phyloP scores from a whole-genome alignment of 2,113 vertebrate species.

The Saguinus imperator region DNA sequence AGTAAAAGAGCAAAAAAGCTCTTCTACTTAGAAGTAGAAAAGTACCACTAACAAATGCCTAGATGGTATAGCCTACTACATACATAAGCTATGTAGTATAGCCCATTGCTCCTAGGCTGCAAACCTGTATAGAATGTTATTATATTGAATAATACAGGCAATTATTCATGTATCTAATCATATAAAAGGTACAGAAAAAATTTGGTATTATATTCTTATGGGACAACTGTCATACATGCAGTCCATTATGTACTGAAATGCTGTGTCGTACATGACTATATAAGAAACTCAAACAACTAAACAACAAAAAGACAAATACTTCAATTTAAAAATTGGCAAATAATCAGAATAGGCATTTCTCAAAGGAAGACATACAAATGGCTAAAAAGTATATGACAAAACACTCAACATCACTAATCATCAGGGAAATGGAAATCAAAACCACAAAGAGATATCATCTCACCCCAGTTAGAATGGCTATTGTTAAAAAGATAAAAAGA shows the following conservation, averaged over 20 bases:
- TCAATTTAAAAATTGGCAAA: background rate
- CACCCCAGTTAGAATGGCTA: background rate
- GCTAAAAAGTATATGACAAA: background rate
- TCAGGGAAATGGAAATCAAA: background rate
- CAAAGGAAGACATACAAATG: background rate
- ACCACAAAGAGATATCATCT: background rate
- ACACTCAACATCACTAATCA: background rate
- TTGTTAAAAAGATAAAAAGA: background rate
- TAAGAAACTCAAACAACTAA: background rate
- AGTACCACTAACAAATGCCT: background rate
- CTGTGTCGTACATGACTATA: background rate
- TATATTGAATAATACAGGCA: background rate
- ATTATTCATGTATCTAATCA: background rate
- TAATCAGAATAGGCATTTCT: background rate
- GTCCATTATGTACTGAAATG: background rate
- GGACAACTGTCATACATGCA: background rate
- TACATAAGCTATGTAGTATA: background rate
- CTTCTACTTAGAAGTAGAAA: background rate
- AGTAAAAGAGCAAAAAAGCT: too few species aligned
- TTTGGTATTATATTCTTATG: background rate
- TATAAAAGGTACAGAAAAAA: background rate
- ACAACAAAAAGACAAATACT: background rate
- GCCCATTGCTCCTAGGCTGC: background rate
- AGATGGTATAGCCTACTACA: background rate
- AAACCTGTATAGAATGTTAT: background rate